These are phyloP conservation scores for Macrotis lagotis DNA, from an alignment of 2,113 vertebrate genomes.

Conservation along the genomic window DNA sequence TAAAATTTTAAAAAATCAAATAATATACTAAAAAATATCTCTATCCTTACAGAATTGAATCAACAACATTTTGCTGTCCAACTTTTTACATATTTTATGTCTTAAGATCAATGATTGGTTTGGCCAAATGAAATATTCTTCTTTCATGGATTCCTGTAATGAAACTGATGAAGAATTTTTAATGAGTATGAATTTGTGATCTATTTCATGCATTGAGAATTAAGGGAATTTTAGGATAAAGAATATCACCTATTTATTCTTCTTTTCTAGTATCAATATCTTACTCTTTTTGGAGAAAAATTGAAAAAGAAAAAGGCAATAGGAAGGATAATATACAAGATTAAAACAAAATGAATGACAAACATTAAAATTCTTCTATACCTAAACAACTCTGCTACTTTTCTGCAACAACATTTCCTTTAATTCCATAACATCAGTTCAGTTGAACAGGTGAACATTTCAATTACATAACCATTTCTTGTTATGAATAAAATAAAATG, in stretches of 20 bases:
- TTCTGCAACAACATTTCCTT: not conserved
- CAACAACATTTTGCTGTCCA: not conserved
- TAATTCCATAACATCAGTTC: not conserved
- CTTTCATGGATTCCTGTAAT: constrained; percentile 31
- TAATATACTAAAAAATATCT: no score
- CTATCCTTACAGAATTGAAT: no score
- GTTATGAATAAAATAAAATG: constrained; percentile 12
- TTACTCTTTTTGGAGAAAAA: not conserved
- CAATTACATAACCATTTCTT: constrained; percentile 16
- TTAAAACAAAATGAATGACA: not conserved
- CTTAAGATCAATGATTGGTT: not conserved
- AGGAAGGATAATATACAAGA: not conserved
- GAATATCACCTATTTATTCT: not conserved
- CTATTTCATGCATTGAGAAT: not conserved
- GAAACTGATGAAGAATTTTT: not conserved
- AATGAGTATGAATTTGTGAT: not conserved
- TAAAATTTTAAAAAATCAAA: no score
- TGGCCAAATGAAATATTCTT: not conserved
- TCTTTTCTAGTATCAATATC: not conserved
- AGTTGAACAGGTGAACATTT: constrained; percentile 11
- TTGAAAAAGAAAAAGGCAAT: not conserved
- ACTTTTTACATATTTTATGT: not conserved
- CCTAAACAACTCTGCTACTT: not conserved
- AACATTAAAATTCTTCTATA: not conserved
- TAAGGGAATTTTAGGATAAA: not conserved